Percentiles rank a stretch among this genome's conserved stretches.
Conservation (phyloP, 2,888 invertebrate species). For the Hipparchia sbordonii region DNA sequence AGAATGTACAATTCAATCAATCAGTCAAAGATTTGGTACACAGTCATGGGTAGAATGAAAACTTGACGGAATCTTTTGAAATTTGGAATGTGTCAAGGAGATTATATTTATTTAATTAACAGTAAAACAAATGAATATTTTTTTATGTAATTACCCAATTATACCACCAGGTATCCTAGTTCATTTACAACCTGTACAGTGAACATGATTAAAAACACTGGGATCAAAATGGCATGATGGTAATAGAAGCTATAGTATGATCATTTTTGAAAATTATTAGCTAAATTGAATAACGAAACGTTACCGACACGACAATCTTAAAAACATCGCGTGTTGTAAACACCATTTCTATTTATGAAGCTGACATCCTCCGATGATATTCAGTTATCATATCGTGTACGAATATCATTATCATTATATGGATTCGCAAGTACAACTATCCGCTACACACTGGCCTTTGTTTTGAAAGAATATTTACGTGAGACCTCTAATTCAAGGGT, state of each 20-base stretch:
- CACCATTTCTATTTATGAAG: conserved; percentile 42
- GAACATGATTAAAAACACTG: background rate
- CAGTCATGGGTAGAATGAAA: too few species aligned
- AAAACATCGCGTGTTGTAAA: conserved; percentile 28
- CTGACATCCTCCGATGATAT: conserved; percentile 41
- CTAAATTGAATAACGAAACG: conserved; percentile 21
- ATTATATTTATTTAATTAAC: too few species aligned
- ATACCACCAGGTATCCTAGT: too few species aligned
- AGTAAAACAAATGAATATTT: too few species aligned
- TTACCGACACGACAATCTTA: conserved; percentile 27
- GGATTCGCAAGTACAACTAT: conserved; percentile 24
- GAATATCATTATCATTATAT: conserved; percentile 18
- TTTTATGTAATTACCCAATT: too few species aligned
- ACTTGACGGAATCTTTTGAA: too few species aligned
- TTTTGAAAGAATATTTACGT: conserved; percentile 25
- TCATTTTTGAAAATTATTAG: conserved; percentile 13
- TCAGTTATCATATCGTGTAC: conserved; percentile 32
- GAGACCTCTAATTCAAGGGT: conserved; percentile 30
- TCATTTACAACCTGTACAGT: too few species aligned
- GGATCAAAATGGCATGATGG: too few species aligned
- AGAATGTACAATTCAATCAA: too few species aligned
- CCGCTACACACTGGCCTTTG: conserved; percentile 17
- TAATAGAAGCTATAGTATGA: too few species aligned
- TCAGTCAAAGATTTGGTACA: too few species aligned
- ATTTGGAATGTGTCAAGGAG: too few species aligned